phyloP scores from a whole-genome alignment of 23 tunicate genomes.

The Styela clava region DNA sequence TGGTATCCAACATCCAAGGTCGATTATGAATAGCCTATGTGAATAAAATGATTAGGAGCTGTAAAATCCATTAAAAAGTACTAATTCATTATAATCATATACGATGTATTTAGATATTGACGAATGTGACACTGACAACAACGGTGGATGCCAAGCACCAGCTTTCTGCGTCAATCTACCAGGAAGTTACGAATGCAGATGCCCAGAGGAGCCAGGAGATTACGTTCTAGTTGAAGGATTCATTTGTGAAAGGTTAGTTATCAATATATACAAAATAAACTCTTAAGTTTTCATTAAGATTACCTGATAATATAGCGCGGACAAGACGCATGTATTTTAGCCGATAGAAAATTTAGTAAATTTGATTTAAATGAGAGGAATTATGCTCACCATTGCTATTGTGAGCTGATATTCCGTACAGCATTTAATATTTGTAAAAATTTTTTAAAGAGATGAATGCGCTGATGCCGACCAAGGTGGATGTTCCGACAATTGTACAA shows the following conservation, averaged over 20 bases:
- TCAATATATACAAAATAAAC: not conserved
- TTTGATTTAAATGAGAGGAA: too few species aligned
- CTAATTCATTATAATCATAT: too few species aligned
- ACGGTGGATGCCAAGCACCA: constrained; percentile 81
- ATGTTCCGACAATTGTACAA: constrained; percentile 92
- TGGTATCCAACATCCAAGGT: too few species aligned
- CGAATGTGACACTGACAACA: constrained; percentile 57
- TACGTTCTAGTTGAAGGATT: constrained; percentile 66
- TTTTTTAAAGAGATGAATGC: constrained; percentile 75
- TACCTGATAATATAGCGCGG: too few species aligned
- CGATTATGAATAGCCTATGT: too few species aligned
- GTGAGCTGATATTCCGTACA: too few species aligned
- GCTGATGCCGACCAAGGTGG: constrained; percentile 87
- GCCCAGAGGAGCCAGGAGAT: constrained; percentile 80
- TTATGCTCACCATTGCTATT: too few species aligned
- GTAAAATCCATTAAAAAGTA: too few species aligned
- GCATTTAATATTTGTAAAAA: too few species aligned
- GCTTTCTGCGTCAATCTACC: constrained; percentile 82
- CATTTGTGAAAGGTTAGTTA: constrained; percentile 84
- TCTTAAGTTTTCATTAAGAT: not conserved
- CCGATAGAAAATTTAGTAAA: too few species aligned
- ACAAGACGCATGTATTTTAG: too few species aligned
- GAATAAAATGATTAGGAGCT: too few species aligned
- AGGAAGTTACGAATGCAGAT: constrained; percentile 82
- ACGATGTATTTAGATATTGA: constrained; percentile 85